A percentile compares a stretch with the other conserved stretches of the same genome.
phyloP scores from a whole-genome alignment of 1,140 invertebrate species.

The Adelges cooleyi region DNA sequence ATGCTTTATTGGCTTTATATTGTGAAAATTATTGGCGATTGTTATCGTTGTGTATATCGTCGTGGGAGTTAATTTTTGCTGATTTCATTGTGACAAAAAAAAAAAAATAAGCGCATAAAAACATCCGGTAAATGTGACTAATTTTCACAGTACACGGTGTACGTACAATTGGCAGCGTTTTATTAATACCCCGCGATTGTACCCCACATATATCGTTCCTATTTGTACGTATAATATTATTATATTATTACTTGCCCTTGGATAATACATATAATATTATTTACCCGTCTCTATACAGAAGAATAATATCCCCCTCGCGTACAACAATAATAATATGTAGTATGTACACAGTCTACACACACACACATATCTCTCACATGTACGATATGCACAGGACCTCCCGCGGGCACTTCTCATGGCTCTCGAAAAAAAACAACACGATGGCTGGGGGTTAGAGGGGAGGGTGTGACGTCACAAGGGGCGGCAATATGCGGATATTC shows the following conservation, averaged over 20 bases:
- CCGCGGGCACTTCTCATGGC: slow-evolving; percentile 19
- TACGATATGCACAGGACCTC: neutral
- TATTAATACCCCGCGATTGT: too few species aligned
- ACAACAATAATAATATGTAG: neutral
- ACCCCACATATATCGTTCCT: slow-evolving; percentile 6
- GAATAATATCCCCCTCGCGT: neutral
- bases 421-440: slow-evolving; percentile 11
- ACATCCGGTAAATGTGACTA: neutral
- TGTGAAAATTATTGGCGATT: too few species aligned
- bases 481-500: neutral
- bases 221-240: neutral
- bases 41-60: too few species aligned
- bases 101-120: neutral
- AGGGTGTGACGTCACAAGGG: slow-evolving; percentile 4
- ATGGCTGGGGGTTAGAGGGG: too few species aligned
- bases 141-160: neutral
- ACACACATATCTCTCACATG: neutral
- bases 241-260: too few species aligned
- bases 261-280: too few species aligned
- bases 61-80: too few species aligned
- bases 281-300: neutral
- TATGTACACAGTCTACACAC: neutral
- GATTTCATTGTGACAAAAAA: too few species aligned
- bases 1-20: too few species aligned
- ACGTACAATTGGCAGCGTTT: too few species aligned